Percentiles rank a stretch among this genome's conserved stretches.
Conservation (phyloP, 2,113 vertebrate genomes). For the Felis chaus region DNA sequence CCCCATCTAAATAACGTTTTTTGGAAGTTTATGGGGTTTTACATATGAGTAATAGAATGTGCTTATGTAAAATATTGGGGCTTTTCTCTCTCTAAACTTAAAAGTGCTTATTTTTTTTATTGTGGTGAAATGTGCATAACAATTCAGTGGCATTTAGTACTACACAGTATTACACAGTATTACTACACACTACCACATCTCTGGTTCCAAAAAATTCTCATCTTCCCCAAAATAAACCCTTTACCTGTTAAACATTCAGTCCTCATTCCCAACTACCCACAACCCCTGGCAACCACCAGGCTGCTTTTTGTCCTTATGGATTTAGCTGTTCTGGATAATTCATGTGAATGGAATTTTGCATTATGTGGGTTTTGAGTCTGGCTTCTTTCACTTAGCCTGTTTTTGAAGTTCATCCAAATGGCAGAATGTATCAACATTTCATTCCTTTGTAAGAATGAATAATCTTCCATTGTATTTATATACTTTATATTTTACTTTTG, state of each 20-base stretch:
- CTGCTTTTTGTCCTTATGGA: neutral
- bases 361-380: neutral
- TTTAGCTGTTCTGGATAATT: conserved; percentile 23
- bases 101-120: neutral
- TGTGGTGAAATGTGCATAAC: conserved; percentile 26
- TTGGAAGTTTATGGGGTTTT: neutral
- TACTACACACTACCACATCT: neutral
- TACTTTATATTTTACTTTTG: conserved; percentile 25
- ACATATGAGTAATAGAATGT: neutral
- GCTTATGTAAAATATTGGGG: conserved; percentile 11
- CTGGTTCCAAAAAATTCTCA: neutral
- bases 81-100: neutral
- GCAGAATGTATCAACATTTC: neutral
- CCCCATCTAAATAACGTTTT: neutral
- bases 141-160: neutral
- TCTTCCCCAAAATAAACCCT: neutral
- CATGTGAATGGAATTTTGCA: neutral
- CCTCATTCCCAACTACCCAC: neutral
- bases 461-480: neutral
- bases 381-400: neutral
- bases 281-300: neutral
- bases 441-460: conserved; percentile 31
- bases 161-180: neutral
- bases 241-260: neutral
- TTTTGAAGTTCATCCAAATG: conserved; percentile 29